Conservation (phyloP, 2,888 invertebrate genomes). For the Agonopterix subpropinquella region DNA sequence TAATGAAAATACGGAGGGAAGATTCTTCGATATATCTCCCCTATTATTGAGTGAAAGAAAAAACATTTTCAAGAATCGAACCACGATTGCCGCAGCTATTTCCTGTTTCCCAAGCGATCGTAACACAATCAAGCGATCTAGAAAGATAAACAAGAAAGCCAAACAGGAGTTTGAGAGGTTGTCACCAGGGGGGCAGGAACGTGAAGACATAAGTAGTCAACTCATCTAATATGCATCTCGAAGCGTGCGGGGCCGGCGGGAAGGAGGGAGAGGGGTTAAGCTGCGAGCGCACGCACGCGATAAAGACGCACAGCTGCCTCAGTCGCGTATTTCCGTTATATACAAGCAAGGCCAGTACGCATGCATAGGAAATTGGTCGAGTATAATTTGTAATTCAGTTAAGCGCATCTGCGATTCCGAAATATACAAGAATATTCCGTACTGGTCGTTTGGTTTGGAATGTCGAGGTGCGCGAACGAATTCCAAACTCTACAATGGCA, state of each 20-base stretch:
- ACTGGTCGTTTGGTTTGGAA: no score
- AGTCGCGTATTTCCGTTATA: background rate
- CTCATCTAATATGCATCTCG: conserved; percentile 1
- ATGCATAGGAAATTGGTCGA: background rate
- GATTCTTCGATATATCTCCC: no score
- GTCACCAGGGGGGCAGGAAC: conserved; percentile 1
- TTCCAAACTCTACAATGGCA: no score
- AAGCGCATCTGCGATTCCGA: no score
- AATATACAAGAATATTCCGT: no score
- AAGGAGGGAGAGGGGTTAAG: background rate
- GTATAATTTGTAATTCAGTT: no score
- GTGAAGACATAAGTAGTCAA: background rate
- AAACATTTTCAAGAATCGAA: no score
- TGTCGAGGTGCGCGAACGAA: no score
- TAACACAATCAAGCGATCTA: background rate
- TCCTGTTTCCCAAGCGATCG: background rate
- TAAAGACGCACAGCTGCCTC: background rate
- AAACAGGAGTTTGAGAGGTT: conserved; percentile 18
- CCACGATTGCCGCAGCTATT: no score
- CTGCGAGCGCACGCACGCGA: background rate
- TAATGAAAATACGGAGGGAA: no score
- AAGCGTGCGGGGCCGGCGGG: background rate
- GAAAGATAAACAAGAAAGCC: conserved; percentile 2
- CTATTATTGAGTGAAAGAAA: no score
- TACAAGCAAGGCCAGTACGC: background rate